Percentiles rank a stretch among this genome's conserved stretches.
These are phyloP conservation scores for Galbula dea DNA, from an alignment of 2,113 vertebrate genomes.

Conservation along the genomic window DNA sequence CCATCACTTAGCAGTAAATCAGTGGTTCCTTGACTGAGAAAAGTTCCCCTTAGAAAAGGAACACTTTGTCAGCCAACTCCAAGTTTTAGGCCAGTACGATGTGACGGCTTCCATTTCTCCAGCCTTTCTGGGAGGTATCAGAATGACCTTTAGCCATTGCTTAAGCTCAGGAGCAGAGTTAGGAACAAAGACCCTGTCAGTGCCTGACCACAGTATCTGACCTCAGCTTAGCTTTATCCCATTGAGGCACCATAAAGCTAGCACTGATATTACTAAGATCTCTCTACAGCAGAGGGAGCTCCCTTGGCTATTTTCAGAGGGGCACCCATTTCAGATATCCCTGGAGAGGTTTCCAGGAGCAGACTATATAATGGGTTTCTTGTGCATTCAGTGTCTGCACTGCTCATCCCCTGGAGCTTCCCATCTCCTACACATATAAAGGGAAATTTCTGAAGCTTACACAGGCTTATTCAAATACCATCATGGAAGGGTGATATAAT, in stretches of 20 bases:
- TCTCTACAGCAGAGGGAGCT: background rate
- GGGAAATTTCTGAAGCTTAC: conserved; percentile 31
- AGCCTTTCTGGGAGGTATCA: background rate
- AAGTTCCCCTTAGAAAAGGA: background rate
- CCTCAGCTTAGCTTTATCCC: background rate
- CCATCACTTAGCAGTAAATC: background rate
- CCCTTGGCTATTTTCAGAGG: background rate
- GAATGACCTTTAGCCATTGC: background rate
- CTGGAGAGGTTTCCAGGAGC: background rate
- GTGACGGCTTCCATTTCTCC: background rate
- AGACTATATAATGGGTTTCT: background rate
- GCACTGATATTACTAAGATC: background rate
- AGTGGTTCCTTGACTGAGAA: background rate
- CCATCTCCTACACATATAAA: background rate
- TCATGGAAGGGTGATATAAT: background rate
- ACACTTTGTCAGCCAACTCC: background rate
- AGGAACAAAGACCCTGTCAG: background rate
- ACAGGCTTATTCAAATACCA: conserved; percentile 12
- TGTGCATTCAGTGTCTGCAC: background rate
- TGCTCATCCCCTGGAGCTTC: conserved; percentile 20
- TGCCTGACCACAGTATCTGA: background rate
- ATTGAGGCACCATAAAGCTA: background rate
- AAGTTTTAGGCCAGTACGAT: background rate
- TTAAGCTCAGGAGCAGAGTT: background rate
- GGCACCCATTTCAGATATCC: background rate